These are phyloP conservation scores for Tachypleus tridentatus DNA, from an alignment of 1,140 invertebrate genomes.

Conservation along the genomic window DNA sequence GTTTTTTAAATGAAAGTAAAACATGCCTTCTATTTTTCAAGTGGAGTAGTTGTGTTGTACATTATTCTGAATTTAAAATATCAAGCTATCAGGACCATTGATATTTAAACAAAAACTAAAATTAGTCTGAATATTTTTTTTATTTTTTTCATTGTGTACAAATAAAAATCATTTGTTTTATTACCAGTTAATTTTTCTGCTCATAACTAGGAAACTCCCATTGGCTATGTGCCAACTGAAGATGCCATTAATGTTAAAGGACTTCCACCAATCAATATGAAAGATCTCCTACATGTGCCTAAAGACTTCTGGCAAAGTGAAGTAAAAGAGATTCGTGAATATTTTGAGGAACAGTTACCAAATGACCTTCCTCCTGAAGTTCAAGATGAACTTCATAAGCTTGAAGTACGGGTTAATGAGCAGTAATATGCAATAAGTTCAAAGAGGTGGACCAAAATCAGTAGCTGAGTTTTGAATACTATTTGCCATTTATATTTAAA, in stretches of 20 bases:
- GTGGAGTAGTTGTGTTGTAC: too few relatives aligned
- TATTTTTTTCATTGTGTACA: neutral
- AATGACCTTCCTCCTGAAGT: conserved; percentile 70
- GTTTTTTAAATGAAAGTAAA: too few relatives aligned
- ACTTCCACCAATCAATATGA: conserved; percentile 53
- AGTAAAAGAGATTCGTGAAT: conserved; percentile 64
- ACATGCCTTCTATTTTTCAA: too few relatives aligned
- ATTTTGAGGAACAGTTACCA: conserved; percentile 84
- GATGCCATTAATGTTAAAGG: conserved; percentile 56
- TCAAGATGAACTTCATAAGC: conserved; percentile 53
- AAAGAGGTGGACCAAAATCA: too few relatives aligned
- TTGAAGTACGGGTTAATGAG: conserved; percentile 46
- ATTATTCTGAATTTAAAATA: neutral
- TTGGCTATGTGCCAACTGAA: conserved; percentile 58
- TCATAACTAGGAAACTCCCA: conserved; percentile 44
- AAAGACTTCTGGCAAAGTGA: conserved; percentile 90
- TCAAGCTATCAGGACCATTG: neutral
- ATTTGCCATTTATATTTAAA: too few relatives aligned
- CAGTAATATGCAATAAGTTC: neutral
- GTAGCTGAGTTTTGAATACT: too few relatives aligned
- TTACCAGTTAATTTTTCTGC: neutral
- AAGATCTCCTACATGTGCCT: conserved; percentile 73
- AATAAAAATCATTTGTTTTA: too few relatives aligned
- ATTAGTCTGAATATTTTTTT: neutral
- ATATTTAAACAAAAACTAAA: neutral